Percentiles rank a stretch among this genome's conserved stretches.
These are phyloP conservation scores for Phenganax stokvisi DNA, from an alignment of 92 coral and sea anemone genomes.

Conservation along the genomic window DNA sequence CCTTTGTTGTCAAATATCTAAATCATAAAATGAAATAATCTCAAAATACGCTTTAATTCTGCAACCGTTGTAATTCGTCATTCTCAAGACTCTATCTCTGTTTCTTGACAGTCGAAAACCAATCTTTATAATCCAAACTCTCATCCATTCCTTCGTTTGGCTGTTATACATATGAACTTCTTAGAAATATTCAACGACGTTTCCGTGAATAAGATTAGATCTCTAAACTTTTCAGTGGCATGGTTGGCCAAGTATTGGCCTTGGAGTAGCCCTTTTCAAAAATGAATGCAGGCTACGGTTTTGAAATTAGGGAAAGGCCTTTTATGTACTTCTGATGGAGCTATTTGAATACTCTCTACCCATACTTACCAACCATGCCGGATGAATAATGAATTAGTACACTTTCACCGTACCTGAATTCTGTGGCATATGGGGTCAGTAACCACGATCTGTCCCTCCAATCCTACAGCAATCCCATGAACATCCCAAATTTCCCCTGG, in stretches of 20 bases:
- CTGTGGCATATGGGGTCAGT: constrained; percentile 86
- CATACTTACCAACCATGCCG: neutral
- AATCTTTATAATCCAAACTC: too few relatives aligned
- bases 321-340: neutral
- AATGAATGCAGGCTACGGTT: neutral
- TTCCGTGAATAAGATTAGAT: too few relatives aligned
- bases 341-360: neutral
- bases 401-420: constrained; percentile 56
- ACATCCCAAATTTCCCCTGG: constrained; percentile 82
- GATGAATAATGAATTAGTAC: neutral
- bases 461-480: constrained; percentile 80
- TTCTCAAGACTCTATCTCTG: too few relatives aligned
- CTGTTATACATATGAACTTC: too few relatives aligned
- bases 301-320: neutral
- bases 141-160: too few relatives aligned
- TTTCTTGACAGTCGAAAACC: too few relatives aligned
- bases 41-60: neutral
- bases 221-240: too few relatives aligned
- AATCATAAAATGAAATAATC: neutral
- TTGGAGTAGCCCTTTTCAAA: too few relatives aligned
- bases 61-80: neutral
- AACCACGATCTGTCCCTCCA: constrained; percentile 73
- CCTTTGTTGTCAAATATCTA: constrained; percentile 76
- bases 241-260: too few relatives aligned
- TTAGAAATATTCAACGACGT: too few relatives aligned